A percentile compares a stretch with the other conserved stretches of the same genome.
These are phyloP conservation scores for Gandaritis pyraliata DNA, from an alignment of 2,888 invertebrate species.

Conservation along the genomic window DNA sequence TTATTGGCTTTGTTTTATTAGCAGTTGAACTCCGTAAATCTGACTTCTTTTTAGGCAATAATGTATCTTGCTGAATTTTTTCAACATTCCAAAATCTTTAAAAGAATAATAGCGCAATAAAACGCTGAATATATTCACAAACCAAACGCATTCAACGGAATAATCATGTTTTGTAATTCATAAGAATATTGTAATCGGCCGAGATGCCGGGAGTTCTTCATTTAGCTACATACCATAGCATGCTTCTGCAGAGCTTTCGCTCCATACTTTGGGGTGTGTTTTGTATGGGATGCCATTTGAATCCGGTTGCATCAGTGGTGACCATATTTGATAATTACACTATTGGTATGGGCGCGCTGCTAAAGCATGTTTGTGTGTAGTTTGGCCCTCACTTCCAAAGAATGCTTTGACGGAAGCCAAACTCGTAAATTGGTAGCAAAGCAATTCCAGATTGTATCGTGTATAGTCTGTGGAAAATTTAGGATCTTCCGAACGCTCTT, in stretches of 20 bases:
- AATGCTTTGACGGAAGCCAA: constrained; percentile 66
- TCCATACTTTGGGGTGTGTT: background rate
- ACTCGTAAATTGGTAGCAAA: constrained; percentile 72
- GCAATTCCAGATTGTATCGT: constrained; percentile 73
- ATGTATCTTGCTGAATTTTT: constrained; percentile 46
- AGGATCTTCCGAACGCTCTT: constrained; percentile 60
- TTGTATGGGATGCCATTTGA: background rate
- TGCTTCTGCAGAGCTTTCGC: background rate
- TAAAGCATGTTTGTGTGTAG: constrained; percentile 7
- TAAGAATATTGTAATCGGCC: constrained; percentile 70
- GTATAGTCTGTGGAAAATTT: constrained; percentile 71
- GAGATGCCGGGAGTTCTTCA: constrained; percentile 69
- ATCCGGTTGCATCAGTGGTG: background rate
- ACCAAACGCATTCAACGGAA: constrained; percentile 69
- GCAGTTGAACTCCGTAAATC: constrained; percentile 34
- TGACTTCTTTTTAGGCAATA: constrained; percentile 47
- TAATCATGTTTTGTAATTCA: constrained; percentile 76
- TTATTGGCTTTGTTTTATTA: constrained; percentile 11
- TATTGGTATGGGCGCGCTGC: background rate
- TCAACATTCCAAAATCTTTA: constrained; percentile 55
- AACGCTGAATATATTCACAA: constrained; percentile 67
- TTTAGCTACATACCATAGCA: constrained; percentile 9
- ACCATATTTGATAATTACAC: background rate
- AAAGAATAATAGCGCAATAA: constrained; percentile 70
- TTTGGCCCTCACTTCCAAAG: constrained; percentile 45